Evolutionary conservation across 2,797 vertebrate genomes (phyloP), one percentile per base, ranked within the genome.

Genomic region (Rhodeus uyekii): DNA sequence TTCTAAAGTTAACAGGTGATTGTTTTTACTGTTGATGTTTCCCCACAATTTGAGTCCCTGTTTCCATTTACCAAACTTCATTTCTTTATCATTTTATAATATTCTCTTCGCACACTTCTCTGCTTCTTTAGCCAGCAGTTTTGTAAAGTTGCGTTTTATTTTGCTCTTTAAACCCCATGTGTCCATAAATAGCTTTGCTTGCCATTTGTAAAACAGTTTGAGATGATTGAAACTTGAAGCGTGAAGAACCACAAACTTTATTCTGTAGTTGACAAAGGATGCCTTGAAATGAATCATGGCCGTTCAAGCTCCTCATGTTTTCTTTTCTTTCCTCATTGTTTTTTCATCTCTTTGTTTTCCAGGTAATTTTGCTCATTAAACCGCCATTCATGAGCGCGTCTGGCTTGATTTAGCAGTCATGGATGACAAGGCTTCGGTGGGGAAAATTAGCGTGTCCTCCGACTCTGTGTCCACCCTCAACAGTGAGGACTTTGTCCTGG

Each of bases 401-500:
- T 87, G 91, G 90, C 93, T 92, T 96, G 95, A 92, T 95, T 96
- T 94, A 95, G 96, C 96, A 96, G 96, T 96, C 96, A 99, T 99
- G 98, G 98, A 99, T 96, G 98, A 99, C 96, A 99, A 99, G 93
- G 96, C 96, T 93, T 99, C 96, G 92, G 97, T 98, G 96, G 98
- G 98, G 94, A 99, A 99, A 96, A 97, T 99, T 95, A 99, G 98
- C 93, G 96, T 98, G 93, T 99, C 98, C 84, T 99, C 98, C 86
- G 98, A 99, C 94, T 99, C 98, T 73, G 98, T 99, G 90, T 99
- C 98, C 93, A 99, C 98, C 91, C 96, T 99, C 94, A 99, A 99
- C 96, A 99, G 98, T 94, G 98, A 99, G 96, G 98, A 99, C 95
- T 99, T 99, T 97, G 98, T 99, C 94, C 97, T 99, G 90, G 98